These are phyloP conservation scores for Tinea trinotella DNA, from an alignment of 2,888 invertebrate genomes.

Conservation along the genomic window DNA sequence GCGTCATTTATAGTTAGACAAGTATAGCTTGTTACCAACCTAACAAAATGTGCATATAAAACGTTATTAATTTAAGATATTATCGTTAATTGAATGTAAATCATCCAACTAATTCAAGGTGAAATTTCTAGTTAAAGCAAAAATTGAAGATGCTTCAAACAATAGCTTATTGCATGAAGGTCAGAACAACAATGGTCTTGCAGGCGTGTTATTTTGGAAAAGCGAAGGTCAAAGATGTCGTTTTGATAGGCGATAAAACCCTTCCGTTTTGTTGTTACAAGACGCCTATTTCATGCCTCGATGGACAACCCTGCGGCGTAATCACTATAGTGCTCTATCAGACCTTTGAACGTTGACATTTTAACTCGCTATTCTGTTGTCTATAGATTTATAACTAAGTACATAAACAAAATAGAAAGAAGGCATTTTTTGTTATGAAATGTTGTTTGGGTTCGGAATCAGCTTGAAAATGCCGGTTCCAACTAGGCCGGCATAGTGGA, in stretches of 20 bases:
- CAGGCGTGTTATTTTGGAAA: slow-evolving; percentile 55
- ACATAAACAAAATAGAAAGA: no score
- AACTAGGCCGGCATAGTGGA: no score
- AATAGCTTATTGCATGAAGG: slow-evolving; percentile 40
- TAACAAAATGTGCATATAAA: neutral
- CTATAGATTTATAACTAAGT: no score
- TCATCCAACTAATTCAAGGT: slow-evolving; percentile 43
- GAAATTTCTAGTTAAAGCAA: slow-evolving; percentile 51
- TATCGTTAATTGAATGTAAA: slow-evolving; percentile 37
- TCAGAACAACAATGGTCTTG: slow-evolving; percentile 45
- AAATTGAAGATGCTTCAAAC: slow-evolving; percentile 45
- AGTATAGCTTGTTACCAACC: no score
- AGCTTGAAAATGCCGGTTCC: no score
- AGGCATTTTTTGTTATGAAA: no score
- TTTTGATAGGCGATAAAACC: slow-evolving; percentile 47
- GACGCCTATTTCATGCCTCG: slow-evolving; percentile 51
- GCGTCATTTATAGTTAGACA: no score
- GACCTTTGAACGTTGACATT: neutral
- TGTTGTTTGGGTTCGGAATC: no score
- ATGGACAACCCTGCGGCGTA: slow-evolving; percentile 28
- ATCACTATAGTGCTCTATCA: neutral
- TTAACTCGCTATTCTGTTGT: neutral
- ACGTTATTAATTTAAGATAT: neutral
- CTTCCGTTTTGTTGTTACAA: slow-evolving; percentile 44
- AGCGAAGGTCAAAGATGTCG: slow-evolving; percentile 51